Base-by-base conservation (phyloP, 2,888 invertebrate species). In the Lutraria lutraria region DNA sequence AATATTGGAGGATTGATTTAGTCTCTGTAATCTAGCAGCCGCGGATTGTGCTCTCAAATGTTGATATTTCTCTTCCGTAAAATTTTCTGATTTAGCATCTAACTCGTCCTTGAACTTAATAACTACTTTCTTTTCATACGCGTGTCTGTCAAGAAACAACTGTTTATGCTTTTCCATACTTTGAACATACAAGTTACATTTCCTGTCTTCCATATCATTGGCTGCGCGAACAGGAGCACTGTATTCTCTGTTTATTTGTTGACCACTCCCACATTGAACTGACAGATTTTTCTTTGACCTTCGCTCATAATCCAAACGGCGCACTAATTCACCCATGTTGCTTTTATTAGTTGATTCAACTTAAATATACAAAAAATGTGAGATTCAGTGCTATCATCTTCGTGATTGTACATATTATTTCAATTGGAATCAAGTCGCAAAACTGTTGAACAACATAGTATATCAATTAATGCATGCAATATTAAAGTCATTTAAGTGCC, bases 11-110 rank as follows among this genome's bases (percentile, higher is more conserved):
- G 83, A 43, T 13, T 85, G 43, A 15, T 82, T 81, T n/a, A 29
- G 84, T 16, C 76, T 76, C 60, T 90, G 83, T 3, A 90, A 16
- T 43, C 90, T 72, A 2, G 86, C 87, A 12, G 60, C 60, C 15
- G 92, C 90, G 10, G 91, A 92, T 25, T 84, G 88, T 0, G 85
- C 85, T 16, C 88, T 60, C 21, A 89, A 60, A 43, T 89, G 87
- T 85, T 93, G 92, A 85, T 91, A 93, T 54, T 90, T 91, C 3
- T 81, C 89, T 60, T 89, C 90, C 19, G 91, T 89, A 85, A 93
- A 93, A 83, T 90, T 85, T 34, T 88, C 88, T 43, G 92, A 91
- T 85, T 93, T 92, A 4, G 90, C 54, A 83, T 91, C 91, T 53
- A 93, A 81, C 31, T 91, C 92, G 53, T 89, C 88, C 79, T 88